phyloP scores from a whole-genome alignment of 2,888 invertebrate species.

The Ephialtes manifestator region DNA sequence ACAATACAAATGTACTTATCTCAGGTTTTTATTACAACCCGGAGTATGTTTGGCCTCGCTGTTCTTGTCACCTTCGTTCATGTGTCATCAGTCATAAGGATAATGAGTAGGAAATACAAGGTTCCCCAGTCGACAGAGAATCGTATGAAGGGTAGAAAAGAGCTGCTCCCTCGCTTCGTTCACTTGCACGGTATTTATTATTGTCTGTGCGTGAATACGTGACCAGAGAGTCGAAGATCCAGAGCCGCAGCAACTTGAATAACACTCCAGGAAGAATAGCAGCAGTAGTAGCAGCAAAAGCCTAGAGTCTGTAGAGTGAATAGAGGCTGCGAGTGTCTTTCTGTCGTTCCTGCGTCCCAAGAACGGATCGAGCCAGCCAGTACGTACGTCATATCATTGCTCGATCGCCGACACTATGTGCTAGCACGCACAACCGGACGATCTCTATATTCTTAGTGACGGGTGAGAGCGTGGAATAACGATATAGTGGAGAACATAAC shows the following conservation, averaged over 20 bases:
- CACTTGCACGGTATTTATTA: constrained; percentile 79
- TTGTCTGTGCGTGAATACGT: constrained; percentile 77
- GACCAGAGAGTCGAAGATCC: constrained; percentile 74
- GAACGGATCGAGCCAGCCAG: constrained; percentile 36
- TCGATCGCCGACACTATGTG: constrained; percentile 44
- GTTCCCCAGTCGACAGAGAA: constrained; percentile 74
- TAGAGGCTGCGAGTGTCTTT: background rate
- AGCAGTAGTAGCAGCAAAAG: background rate
- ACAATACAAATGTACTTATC: background rate
- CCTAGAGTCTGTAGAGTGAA: background rate
- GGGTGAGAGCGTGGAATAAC: constrained; percentile 26
- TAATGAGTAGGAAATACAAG: constrained; percentile 83
- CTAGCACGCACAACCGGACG: constrained; percentile 13
- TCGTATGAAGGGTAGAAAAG: constrained; percentile 26
- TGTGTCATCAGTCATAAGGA: constrained; percentile 82
- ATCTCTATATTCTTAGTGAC: constrained; percentile 46
- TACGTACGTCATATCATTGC: constrained; percentile 51
- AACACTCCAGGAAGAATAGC: constrained; percentile 27
- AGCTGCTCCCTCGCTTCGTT: constrained; percentile 62
- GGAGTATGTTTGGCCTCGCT: constrained; percentile 66
- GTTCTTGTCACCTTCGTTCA: constrained; percentile 80
- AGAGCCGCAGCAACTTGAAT: constrained; percentile 15
- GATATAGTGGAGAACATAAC: constrained; percentile 9
- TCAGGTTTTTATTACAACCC: background rate
- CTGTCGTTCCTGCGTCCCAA: constrained; percentile 28